A percentile compares a stretch with the other conserved stretches of the same genome.
phyloP scores from a whole-genome alignment of 2,113 vertebrate species.

The Urocitellus parryii region DNA sequence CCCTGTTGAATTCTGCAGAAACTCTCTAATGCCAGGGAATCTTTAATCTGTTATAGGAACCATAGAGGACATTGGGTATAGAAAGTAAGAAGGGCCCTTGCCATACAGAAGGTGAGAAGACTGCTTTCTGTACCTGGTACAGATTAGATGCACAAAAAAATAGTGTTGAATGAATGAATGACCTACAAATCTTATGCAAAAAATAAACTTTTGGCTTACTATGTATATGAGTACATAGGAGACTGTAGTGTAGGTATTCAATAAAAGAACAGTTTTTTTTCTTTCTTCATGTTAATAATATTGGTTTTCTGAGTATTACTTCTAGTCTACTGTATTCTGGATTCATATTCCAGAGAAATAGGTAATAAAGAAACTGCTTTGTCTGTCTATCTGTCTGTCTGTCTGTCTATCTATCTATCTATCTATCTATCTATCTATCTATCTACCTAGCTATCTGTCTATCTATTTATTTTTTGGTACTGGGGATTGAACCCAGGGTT shows the following conservation, averaged over 20 bases:
- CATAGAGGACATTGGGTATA: background rate
- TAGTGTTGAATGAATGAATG: background rate
- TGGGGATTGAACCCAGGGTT: no score
- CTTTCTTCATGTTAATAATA: background rate
- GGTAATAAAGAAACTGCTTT: background rate
- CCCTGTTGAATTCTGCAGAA: conserved; percentile 20
- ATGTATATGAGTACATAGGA: background rate
- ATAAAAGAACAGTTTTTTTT: background rate
- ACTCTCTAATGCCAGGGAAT: background rate
- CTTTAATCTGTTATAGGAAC: conserved; percentile 54
- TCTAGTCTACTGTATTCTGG: background rate
- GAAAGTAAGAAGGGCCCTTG: background rate
- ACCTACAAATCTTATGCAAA: background rate
- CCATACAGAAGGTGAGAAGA: background rate
- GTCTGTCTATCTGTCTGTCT: no score
- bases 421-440: no score
- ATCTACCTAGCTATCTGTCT: no score
- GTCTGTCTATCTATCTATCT: no score
- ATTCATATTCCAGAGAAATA: conserved; percentile 46
- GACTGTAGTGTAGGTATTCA: background rate
- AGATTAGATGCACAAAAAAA: background rate
- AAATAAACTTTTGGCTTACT: background rate
- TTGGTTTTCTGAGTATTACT: background rate
- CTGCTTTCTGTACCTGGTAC: background rate
- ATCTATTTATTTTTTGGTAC: no score